These are phyloP conservation scores for Drosophila leonis DNA, from an alignment of 2,888 invertebrate genomes.

Conservation along the genomic window DNA sequence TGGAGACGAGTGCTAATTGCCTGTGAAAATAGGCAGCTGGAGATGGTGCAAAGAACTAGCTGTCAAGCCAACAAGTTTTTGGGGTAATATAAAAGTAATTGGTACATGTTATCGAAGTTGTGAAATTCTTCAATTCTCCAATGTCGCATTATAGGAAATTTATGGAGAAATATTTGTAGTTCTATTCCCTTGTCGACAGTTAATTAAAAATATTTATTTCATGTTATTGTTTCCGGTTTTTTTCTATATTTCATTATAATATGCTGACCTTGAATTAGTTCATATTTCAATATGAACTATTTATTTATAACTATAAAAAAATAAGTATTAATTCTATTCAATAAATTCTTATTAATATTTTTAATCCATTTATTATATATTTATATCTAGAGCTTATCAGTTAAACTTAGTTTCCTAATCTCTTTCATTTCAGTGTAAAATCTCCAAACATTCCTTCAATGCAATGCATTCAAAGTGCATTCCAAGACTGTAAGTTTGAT, in stretches of 20 bases:
- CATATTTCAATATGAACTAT: background rate
- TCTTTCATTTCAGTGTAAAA: background rate
- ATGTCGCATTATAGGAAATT: background rate
- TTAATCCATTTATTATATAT: background rate
- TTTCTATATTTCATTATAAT: background rate
- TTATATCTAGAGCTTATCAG: background rate
- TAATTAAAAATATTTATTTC: background rate
- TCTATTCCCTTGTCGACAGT: background rate
- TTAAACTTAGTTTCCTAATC: background rate
- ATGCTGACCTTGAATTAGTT: background rate
- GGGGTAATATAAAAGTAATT: background rate
- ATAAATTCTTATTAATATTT: background rate
- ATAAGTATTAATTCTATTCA: background rate
- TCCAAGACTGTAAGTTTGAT: background rate
- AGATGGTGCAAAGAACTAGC: background rate
- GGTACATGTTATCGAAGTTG: background rate
- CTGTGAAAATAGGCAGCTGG: constrained; percentile 36
- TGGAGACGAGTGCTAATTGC: constrained; percentile 43
- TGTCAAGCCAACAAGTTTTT: background rate
- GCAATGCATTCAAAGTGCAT: background rate
- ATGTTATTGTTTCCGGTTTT: background rate
- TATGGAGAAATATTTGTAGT: background rate
- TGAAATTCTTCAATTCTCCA: constrained; percentile 2
- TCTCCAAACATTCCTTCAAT: background rate
- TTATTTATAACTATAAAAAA: background rate